Conservation (phyloP, 1,140 invertebrate species). For the Heliothis subflexa region DNA sequence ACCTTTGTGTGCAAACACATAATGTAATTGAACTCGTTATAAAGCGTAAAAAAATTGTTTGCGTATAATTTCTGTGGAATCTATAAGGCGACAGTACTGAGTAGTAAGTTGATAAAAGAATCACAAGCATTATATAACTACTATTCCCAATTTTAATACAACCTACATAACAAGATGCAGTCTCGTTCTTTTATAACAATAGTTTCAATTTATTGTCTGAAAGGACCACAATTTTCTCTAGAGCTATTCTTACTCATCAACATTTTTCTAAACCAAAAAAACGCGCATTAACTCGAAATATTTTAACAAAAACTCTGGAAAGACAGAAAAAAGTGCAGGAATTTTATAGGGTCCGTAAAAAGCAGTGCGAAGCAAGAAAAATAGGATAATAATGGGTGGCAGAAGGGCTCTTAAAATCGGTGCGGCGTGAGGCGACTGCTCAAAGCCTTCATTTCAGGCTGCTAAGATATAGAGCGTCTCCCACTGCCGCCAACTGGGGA, state of each 20-base stretch:
- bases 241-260: background rate
- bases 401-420: conserved; percentile 63
- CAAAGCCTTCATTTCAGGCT: conserved; percentile 60
- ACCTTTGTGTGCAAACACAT: no score
- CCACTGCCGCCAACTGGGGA: conserved; percentile 8
- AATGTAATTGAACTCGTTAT: no score
- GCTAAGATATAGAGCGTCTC: background rate
- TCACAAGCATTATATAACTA: no score
- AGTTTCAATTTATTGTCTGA: background rate
- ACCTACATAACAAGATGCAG: no score
- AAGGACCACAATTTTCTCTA: background rate
- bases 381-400: conserved; percentile 63
- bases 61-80: no score
- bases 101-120: no score
- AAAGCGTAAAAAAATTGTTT: no score
- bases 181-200: no score
- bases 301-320: conserved; percentile 31
- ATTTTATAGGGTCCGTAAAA: conserved; percentile 33
- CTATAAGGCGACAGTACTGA: no score
- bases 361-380: conserved; percentile 55
- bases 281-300: conserved; percentile 11
- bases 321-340: conserved; percentile 28
- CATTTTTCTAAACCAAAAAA: conserved; percentile 22
- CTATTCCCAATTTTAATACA: no score
- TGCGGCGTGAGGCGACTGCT: conserved; percentile 60